phyloP scores from a whole-genome alignment of 2,797 vertebrate species.

The Sylvilagus floridanus region DNA sequence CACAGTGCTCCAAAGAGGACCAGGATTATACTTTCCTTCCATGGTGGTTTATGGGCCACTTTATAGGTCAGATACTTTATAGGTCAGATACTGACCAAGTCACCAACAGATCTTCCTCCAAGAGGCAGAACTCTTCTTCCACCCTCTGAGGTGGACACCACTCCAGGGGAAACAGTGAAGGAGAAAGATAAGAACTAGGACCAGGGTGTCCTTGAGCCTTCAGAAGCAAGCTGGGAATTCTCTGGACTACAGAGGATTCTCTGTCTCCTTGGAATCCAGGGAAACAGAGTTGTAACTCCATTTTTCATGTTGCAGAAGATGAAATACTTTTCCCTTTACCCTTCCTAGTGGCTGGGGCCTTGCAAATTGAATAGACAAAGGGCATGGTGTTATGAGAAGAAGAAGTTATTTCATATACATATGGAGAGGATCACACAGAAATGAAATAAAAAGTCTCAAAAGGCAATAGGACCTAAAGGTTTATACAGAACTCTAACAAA shows the following conservation, averaged over 20 bases:
- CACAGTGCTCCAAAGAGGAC: accelerated
- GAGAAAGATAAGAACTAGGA: no score
- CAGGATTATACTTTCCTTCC: background rate
- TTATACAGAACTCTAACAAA: background rate
- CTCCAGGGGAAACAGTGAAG: accelerated
- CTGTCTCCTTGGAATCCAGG: background rate
- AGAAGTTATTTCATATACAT: background rate
- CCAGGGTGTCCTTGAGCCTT: background rate
- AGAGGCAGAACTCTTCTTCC: background rate
- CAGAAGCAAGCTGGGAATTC: background rate
- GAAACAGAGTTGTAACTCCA: accelerated
- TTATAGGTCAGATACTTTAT: background rate
- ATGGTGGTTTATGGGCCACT: background rate
- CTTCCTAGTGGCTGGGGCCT: background rate
- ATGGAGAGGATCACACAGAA: background rate
- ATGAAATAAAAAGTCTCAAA: background rate
- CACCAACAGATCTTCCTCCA: background rate
- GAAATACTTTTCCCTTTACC: background rate
- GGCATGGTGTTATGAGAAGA: background rate
- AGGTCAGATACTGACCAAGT: background rate
- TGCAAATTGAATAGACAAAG: background rate
- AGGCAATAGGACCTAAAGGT: background rate
- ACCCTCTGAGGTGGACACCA: background rate
- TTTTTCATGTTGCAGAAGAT: background rate
- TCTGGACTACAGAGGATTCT: background rate